A percentile compares a stretch with the other conserved stretches of the same genome.
Conservation (phyloP, 2,113 vertebrate genomes). For the Raphicerus campestris region DNA sequence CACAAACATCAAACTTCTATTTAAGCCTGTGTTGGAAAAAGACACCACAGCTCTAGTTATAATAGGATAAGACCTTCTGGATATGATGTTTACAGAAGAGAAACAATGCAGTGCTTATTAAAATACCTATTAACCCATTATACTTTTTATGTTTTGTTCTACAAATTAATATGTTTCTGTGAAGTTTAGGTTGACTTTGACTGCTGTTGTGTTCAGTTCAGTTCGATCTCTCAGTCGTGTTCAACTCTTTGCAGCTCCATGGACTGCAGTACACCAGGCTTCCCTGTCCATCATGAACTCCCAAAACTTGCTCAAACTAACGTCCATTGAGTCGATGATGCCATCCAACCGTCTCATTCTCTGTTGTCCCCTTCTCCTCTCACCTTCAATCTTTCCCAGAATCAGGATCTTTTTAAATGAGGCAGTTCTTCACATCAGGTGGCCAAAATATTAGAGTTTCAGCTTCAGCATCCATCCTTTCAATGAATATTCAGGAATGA, state of each 20-base stretch:
- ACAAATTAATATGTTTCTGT: not conserved
- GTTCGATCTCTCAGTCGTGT: not conserved
- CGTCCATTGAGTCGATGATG: not conserved
- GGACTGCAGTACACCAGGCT: not conserved
- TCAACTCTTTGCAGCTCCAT: not conserved
- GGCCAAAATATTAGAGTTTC: not conserved
- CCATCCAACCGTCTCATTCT: not conserved
- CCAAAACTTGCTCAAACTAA: not conserved
- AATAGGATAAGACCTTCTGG: not conserved
- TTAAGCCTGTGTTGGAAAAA: not conserved
- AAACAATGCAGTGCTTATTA: not conserved
- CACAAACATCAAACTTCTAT: not conserved
- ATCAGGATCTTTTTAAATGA: not conserved
- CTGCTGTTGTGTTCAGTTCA: not conserved
- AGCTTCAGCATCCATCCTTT: not conserved
- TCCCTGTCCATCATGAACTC: not conserved
- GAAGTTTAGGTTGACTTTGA: not conserved
- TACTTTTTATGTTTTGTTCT: not conserved
- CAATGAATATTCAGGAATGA: not conserved
- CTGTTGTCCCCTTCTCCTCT: not conserved
- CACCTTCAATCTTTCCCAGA: not conserved
- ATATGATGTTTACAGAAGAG: not conserved
- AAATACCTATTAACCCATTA: not conserved
- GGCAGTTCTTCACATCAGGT: not conserved
- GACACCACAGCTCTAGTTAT: not conserved